These are phyloP conservation scores for Nudaria mundana DNA, from an alignment of 2,888 invertebrate species.

Conservation along the genomic window DNA sequence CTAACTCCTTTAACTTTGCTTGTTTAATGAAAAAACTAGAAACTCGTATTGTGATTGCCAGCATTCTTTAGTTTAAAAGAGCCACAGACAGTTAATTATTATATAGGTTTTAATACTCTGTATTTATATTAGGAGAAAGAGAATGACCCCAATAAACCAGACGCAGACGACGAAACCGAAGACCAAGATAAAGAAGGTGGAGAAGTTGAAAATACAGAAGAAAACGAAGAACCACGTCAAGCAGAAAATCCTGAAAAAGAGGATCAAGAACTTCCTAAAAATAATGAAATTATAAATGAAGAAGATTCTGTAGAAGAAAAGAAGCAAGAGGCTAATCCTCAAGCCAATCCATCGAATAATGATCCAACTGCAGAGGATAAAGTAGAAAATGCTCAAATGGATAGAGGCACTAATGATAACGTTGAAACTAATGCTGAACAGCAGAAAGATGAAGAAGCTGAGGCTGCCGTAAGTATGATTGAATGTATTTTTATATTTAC, in stretches of 20 bases:
- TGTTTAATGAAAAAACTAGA: no score
- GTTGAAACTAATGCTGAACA: constrained; percentile 74
- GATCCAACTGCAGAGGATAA: constrained; percentile 72
- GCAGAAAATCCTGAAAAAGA: constrained; percentile 50
- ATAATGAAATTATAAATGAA: constrained; percentile 63
- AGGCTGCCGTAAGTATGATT: constrained; percentile 59
- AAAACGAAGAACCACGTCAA: constrained; percentile 34
- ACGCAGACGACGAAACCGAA: constrained; percentile 24
- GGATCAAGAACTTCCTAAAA: constrained; percentile 63
- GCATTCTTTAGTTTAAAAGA: no score
- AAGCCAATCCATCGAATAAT: constrained; percentile 73
- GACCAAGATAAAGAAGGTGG: constrained; percentile 35
- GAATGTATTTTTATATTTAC: not conserved
- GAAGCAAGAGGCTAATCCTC: constrained; percentile 70
- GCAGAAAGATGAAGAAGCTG: constrained; percentile 65
- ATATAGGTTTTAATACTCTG: no score
- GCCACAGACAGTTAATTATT: no score
- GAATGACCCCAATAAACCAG: constrained; percentile 27
- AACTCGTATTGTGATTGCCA: no score
- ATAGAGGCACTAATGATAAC: constrained; percentile 70
- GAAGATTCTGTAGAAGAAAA: constrained; percentile 68
- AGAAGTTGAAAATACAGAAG: constrained; percentile 17
- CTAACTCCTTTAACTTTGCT: no score
- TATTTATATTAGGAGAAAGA: constrained; percentile 45
- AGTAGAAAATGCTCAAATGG: constrained; percentile 74